Evolutionary conservation across 2,797 vertebrate genomes (phyloP), one percentile per base, ranked within the genome.

Genomic region (Myoxocephalus aenaeus): DNA sequence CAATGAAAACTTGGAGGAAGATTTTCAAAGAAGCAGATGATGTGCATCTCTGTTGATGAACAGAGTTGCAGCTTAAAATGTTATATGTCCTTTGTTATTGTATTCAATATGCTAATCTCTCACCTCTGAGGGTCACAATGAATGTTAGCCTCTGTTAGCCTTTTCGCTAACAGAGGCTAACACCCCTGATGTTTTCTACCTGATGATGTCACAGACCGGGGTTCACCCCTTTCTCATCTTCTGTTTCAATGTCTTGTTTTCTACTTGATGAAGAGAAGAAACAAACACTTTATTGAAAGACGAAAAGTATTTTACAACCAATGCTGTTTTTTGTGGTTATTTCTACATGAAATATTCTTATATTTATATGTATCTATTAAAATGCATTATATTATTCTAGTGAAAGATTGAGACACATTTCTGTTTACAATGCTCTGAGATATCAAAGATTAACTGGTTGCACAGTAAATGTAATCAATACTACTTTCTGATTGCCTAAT

Each of bases 201-300:
- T 63, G n/a, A 62, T 34, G 44, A 62, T 34, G 44, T 75, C 62
- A 65, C 77, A 70, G 58, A 67, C 51, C 25, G 34, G 48, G 46
- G 56, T 56, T 64, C 36, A 58, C 50, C 66, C 36, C 29, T 61
- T 73, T 76, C 34, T 34, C 66, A 10, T 65, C 79, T 66, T 53
- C 70, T 87, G 75, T 84, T 86, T 83, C 68, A 75, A 70, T 83
- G 38, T 70, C 68, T 73, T 80, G 76, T 88, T 90, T 90, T 94
- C 86, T 91, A 91, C 89, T 87, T 85, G 82, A 79, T 58, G 70
- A 86, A 73, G 73, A 89, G 34, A 80, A 89, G 75, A 87, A 87
- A 88, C 70, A 56, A 81, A 85, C 62, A 22, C 42, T 56, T 82
- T 66, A 85, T 74, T 51, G 8, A 81, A 70, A 79, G 48, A 82